Conservation (phyloP, 30 jellyfish, hydroid and myxozoan species). For the Aurelia aurita region DNA sequence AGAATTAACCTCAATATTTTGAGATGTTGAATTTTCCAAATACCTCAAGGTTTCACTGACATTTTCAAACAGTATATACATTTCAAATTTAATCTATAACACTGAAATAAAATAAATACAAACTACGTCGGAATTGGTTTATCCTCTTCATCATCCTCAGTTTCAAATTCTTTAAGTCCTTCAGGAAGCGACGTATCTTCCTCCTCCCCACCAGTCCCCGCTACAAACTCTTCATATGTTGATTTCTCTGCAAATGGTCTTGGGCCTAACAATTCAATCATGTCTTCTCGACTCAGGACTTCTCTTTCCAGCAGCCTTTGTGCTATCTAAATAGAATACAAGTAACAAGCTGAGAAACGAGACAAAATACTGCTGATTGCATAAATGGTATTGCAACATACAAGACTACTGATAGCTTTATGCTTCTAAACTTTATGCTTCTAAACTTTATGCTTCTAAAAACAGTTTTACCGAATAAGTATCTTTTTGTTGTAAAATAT, state of each 20-base stretch:
- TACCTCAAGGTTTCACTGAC: no score
- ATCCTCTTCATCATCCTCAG: constrained; percentile 80
- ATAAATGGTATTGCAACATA: no score
- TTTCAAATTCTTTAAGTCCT: constrained; percentile 94
- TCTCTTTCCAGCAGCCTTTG: constrained; percentile 89
- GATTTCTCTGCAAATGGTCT: constrained; percentile 96
- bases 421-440: no score
- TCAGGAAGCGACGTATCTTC: constrained; percentile 98
- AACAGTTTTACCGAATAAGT: no score
- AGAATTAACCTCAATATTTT: no score
- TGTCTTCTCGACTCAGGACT: constrained; percentile 93
- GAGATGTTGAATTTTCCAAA: no score
- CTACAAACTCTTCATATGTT: constrained; percentile 98
- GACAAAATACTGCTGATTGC: background rate
- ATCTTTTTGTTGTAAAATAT: no score
- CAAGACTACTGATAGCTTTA: no score
- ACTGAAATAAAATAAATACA: background rate
- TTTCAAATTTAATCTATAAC: no score
- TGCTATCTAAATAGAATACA: constrained; percentile 96
- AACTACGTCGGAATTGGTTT: constrained; percentile 77
- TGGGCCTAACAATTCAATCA: constrained; percentile 96
- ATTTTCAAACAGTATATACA: no score
- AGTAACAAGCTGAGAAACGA: no score
- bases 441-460: no score
- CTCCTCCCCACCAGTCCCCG: constrained; percentile 98